These are phyloP conservation scores for Actinia tenebrosa DNA, from an alignment of 64 coral and sea anemone species.

Conservation along the genomic window DNA sequence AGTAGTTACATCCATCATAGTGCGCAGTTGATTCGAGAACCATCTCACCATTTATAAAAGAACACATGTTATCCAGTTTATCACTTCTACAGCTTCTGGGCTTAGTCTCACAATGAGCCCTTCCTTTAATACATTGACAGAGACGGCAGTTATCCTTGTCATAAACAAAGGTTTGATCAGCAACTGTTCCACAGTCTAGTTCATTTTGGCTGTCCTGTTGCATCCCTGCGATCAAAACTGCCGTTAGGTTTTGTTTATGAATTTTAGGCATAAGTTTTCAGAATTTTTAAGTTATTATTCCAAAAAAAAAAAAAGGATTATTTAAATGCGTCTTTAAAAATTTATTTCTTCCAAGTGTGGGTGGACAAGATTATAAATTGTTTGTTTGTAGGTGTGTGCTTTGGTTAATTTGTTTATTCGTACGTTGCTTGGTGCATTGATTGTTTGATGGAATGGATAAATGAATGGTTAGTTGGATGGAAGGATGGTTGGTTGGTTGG, in stretches of 20 bases:
- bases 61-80: constrained; percentile 28
- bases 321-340: too few species aligned
- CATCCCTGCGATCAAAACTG: not conserved
- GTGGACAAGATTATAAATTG: too few species aligned
- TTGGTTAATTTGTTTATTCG: too few species aligned
- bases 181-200: not conserved
- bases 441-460: too few species aligned
- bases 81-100: constrained; percentile 25
- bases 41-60: constrained; percentile 50
- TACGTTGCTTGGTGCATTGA: too few species aligned
- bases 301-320: too few species aligned
- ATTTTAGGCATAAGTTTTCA: too few species aligned
- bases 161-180: constrained; percentile 30
- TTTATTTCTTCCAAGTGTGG: too few species aligned
- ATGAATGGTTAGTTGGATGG: too few species aligned
- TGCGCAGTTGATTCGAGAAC: constrained; percentile 44
- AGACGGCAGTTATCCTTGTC: constrained; percentile 43
- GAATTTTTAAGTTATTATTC: too few species aligned
- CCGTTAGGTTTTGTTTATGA: not conserved
- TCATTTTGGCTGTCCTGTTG: not conserved
- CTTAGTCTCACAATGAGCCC: constrained; percentile 30
- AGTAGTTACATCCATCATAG: constrained; percentile 90
- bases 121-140: constrained; percentile 59
- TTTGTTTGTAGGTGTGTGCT: too few species aligned
- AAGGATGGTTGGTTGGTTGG: too few species aligned